Evolutionary conservation across 2,888 invertebrate species (phyloP).

Genomic region (Muschampia plurimacula): DNA sequence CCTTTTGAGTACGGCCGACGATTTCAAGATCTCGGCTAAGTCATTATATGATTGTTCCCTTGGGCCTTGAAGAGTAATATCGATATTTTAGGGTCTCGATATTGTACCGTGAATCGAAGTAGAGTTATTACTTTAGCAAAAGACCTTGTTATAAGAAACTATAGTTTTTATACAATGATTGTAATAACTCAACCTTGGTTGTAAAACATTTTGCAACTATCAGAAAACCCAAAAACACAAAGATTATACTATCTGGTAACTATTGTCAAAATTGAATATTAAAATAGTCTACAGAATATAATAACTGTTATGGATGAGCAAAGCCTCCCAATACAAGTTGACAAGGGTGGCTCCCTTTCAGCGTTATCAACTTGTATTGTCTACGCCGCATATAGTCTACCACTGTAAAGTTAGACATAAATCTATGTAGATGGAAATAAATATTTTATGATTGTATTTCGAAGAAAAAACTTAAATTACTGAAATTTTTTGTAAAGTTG

Average conservation of each 20-base stretch:
- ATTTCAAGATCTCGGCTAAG: slow-evolving; percentile 4
- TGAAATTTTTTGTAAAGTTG: background rate
- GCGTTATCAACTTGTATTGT: too few species aligned
- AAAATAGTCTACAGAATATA: too few species aligned
- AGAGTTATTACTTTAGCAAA: background rate
- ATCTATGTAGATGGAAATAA: too few species aligned
- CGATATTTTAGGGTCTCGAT: background rate
- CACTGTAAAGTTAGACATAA: too few species aligned
- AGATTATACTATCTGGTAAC: background rate
- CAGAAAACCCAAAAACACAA: background rate
- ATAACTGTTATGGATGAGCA: too few species aligned
- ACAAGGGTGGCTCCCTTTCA: too few species aligned
- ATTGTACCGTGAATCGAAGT: background rate
- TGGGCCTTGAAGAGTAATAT: background rate
- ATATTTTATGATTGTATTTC: too few species aligned
- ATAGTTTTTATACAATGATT: background rate
- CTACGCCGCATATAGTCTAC: too few species aligned
- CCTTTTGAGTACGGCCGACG: slow-evolving; percentile 30
- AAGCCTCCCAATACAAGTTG: too few species aligned
- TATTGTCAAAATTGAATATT: background rate
- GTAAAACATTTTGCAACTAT: background rate
- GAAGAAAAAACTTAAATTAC: too few species aligned
- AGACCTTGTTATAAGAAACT: background rate
- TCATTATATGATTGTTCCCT: slow-evolving; percentile 6
- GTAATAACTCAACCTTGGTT: background rate